phyloP scores from a whole-genome alignment of 2,797 vertebrate species.

The Dicrostonyx torquatus region DNA sequence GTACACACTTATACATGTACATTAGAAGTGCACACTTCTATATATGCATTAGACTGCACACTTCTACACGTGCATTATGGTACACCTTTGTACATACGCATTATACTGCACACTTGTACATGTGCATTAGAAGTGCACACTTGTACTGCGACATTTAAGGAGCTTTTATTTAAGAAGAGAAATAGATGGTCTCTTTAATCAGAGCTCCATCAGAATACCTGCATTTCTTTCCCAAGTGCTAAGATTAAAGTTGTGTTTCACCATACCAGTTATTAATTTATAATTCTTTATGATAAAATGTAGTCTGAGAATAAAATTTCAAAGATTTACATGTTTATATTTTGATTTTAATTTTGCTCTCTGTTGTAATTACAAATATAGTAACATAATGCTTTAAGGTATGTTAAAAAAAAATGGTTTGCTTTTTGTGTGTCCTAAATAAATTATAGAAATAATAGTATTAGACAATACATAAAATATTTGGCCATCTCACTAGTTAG shows the following conservation, averaged over 20 bases:
- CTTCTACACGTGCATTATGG: too few relatives aligned
- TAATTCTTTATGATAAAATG: slow-evolving; percentile 39
- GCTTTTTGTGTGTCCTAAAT: background rate
- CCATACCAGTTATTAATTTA: background rate
- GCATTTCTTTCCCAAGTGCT: background rate
- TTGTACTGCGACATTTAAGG: background rate
- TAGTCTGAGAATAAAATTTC: slow-evolving; percentile 48
- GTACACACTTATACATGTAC: too few relatives aligned
- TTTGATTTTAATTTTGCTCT: slow-evolving; percentile 49
- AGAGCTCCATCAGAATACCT: background rate
- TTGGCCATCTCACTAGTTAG: slow-evolving; percentile 16
- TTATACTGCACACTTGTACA: background rate
- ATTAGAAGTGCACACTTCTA: background rate
- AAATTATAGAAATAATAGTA: slow-evolving; percentile 42
- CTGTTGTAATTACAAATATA: background rate
- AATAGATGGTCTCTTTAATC: background rate
- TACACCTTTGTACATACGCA: background rate
- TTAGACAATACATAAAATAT: slow-evolving; percentile 18
- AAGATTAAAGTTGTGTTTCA: background rate
- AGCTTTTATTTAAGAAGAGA: background rate
- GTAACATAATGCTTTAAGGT: background rate
- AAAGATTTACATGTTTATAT: slow-evolving; percentile 33
- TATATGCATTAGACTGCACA: background rate
- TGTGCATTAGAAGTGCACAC: background rate
- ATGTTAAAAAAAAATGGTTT: background rate